Evolutionary conservation across 2,797 vertebrate species (phyloP).

Genomic region (Neosilurus mollespiculum): DNA sequence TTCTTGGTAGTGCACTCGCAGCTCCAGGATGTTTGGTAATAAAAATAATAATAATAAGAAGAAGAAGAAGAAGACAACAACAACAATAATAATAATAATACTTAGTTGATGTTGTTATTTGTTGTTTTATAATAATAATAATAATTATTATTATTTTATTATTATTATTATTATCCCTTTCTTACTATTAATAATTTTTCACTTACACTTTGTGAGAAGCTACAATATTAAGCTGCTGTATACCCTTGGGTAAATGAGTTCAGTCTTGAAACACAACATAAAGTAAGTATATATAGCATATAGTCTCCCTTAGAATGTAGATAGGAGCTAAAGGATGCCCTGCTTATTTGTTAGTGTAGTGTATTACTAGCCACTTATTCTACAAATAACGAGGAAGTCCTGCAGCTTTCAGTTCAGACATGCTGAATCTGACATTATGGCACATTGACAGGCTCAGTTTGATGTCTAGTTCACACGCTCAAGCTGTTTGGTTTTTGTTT

Average conservation of each 20-base stretch:
- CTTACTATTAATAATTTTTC: neutral
- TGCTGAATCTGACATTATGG: conserved; percentile 24
- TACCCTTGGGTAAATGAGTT: conserved; percentile 1
- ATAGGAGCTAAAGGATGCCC: conserved; percentile 31
- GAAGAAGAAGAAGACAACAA: too few relatives aligned
- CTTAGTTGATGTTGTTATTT: too few relatives aligned
- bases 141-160: too few relatives aligned
- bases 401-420: conserved; percentile 15
- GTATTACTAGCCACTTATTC: conserved; percentile 20
- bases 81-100: too few relatives aligned
- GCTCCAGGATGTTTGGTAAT: neutral
- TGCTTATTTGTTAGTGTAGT: conserved; percentile 17
- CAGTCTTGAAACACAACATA: conserved; percentile 40
- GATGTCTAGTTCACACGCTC: conserved; percentile 40
- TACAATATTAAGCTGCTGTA: neutral
- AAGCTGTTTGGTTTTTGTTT: conserved; percentile 45
- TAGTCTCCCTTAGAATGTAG: conserved; percentile 19
- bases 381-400: conserved; percentile 32
- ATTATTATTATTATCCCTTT: neutral
- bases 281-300: conserved; percentile 36
- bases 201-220: conserved; percentile 1
- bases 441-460: conserved; percentile 42
- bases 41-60: too few relatives aligned
- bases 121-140: too few relatives aligned
- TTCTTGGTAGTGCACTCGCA: neutral